These are phyloP conservation scores for Pentamera pediparva DNA, from an alignment of 53 echinoderm and acorn worm species.

Conservation along the genomic window DNA sequence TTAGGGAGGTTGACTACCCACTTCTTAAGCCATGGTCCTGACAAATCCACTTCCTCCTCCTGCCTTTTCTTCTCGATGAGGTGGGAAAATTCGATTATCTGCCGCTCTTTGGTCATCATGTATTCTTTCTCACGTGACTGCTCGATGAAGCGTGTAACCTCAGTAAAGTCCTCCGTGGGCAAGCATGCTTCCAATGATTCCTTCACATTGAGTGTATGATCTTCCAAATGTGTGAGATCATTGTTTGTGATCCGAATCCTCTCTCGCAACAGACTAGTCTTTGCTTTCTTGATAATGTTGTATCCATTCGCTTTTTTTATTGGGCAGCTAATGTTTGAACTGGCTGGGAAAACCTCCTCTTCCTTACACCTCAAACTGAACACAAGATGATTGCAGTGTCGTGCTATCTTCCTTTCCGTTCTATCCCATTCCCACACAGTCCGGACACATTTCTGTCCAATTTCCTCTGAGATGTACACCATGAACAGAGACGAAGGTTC, in stretches of 20 bases:
- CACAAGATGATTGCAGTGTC: slow-evolving; percentile 18
- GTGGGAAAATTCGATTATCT: not conserved
- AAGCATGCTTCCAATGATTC: too few relatives aligned
- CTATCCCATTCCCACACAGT: slow-evolving; percentile 30
- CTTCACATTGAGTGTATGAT: too few relatives aligned
- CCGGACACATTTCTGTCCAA: not conserved
- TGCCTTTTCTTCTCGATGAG: not conserved
- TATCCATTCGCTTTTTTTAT: not conserved
- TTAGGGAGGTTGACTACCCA: not conserved
- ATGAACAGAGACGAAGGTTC: too few relatives aligned
- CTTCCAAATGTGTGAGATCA: too few relatives aligned
- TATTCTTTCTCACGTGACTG: not conserved
- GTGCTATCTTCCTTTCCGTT: slow-evolving; percentile 13
- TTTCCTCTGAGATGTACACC: not conserved
- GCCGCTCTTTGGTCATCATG: not conserved
- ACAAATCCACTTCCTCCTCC: not conserved
- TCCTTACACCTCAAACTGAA: slow-evolving; percentile 17
- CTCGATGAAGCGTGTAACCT: not conserved
- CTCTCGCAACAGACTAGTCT: not conserved
- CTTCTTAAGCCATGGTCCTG: not conserved
- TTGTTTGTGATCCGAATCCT: too few relatives aligned
- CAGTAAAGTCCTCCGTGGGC: not conserved
- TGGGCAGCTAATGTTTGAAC: not conserved
- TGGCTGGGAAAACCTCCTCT: slow-evolving; percentile 23
- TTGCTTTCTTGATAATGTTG: not conserved